Conservation (phyloP, 2,888 invertebrate genomes). For the Liposcelis brunnea region DNA sequence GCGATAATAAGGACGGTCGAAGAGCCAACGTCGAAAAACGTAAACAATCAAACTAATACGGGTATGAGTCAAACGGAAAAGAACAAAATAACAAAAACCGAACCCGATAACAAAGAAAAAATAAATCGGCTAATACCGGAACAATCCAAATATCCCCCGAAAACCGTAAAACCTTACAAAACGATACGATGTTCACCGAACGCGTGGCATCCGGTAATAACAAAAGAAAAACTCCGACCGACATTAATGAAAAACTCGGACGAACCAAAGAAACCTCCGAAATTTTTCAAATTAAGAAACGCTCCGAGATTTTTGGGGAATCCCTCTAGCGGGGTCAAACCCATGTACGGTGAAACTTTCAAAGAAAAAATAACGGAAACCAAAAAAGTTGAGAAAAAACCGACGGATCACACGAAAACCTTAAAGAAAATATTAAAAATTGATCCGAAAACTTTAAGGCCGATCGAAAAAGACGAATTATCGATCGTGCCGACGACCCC, state of each 20-base stretch:
- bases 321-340: constrained; percentile 41
- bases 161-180: too few relatives aligned
- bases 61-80: constrained; percentile 7
- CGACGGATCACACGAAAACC: constrained; percentile 40
- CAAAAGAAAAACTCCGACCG: constrained; percentile 2
- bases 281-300: constrained; percentile 38
- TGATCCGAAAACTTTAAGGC: constrained; percentile 39
- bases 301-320: constrained; percentile 36
- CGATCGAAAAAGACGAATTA: constrained; percentile 25
- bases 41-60: constrained; percentile 18
- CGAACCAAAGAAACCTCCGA: constrained; percentile 28
- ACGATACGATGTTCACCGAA: background rate
- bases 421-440: constrained; percentile 33
- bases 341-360: constrained; percentile 34
- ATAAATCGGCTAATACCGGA: constrained; percentile 12
- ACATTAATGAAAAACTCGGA: constrained; percentile 4
- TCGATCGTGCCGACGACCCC: constrained; percentile 17
- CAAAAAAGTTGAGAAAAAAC: constrained; percentile 21
- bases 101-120: constrained; percentile 10
- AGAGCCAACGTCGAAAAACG: constrained; percentile 12
- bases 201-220: constrained; percentile 1
- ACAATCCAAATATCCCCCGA: too few relatives aligned
- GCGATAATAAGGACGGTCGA: constrained; percentile 9
- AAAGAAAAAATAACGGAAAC: constrained; percentile 22
- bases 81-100: constrained; percentile 10